Conservation (phyloP, 1,140 invertebrate genomes). For the Centruroides vittatus region DNA sequence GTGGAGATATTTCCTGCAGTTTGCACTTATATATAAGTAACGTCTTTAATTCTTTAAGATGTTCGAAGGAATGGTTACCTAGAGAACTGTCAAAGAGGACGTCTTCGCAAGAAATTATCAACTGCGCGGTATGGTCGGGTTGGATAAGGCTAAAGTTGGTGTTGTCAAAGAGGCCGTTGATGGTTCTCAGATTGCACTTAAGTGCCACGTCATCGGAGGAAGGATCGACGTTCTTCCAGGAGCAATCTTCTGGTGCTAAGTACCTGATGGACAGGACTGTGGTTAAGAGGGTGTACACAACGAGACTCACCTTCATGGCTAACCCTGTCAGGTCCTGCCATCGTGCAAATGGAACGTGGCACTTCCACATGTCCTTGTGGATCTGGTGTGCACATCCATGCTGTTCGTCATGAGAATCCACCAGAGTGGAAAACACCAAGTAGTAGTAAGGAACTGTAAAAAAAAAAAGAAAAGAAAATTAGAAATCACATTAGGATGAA, state of each 20-base stretch:
- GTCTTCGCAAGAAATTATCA: constrained; percentile 17
- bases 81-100: constrained; percentile 19
- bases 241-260: neutral
- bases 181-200: constrained; percentile 11
- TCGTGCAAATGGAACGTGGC: no score
- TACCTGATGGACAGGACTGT: no score
- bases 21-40: constrained; percentile 62
- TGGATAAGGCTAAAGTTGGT: constrained; percentile 18
- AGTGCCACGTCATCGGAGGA: constrained; percentile 4
- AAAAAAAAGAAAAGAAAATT: no score
- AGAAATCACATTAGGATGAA: no score
- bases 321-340: no score
- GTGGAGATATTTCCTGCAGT: constrained; percentile 50
- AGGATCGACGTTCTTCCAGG: neutral
- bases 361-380: no score
- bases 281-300: no score
- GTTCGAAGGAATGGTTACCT: constrained; percentile 47
- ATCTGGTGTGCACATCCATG: no score
- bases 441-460: no score
- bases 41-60: constrained; percentile 49
- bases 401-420: no score
- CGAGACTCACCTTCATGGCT: no score
- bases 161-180: constrained; percentile 12
- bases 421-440: no score
- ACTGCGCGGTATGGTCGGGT: constrained; percentile 9